These are phyloP conservation scores for Merluccius polli DNA, from an alignment of 2,797 vertebrate genomes.

Conservation along the genomic window DNA sequence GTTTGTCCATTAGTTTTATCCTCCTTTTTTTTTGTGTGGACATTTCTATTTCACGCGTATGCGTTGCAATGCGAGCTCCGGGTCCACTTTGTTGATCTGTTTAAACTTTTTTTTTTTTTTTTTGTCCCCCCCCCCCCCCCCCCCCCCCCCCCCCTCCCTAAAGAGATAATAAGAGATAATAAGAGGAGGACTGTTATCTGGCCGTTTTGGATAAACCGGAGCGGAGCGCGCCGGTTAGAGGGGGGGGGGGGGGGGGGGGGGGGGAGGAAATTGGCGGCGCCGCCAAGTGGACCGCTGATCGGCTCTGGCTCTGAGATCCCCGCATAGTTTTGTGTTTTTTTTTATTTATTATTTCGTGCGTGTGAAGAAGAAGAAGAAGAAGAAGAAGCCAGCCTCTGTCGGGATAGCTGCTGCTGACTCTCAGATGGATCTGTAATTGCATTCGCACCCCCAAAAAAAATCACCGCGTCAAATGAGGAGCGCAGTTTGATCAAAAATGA, in stretches of 20 bases:
- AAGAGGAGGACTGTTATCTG: background rate
- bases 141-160: background rate
- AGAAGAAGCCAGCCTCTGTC: background rate
- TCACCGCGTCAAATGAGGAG: background rate
- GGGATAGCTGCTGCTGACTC: background rate
- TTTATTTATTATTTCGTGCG: background rate
- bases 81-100: background rate
- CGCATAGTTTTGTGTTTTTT: background rate
- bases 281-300: background rate
- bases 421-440: background rate
- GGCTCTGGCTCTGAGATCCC: too few species aligned
- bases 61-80: background rate
- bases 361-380: background rate
- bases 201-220: background rate
- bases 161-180: background rate
- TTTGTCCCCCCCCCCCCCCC: too few species aligned
- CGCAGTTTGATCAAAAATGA: background rate
- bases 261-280: background rate
- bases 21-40: background rate
- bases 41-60: background rate
- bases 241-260: too few species aligned
- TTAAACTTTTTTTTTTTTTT: background rate
- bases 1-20: background rate
- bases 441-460: too few species aligned
- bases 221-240: background rate